Conservation (phyloP, 2,113 vertebrate species). For the Polyodon spathula region DNA sequence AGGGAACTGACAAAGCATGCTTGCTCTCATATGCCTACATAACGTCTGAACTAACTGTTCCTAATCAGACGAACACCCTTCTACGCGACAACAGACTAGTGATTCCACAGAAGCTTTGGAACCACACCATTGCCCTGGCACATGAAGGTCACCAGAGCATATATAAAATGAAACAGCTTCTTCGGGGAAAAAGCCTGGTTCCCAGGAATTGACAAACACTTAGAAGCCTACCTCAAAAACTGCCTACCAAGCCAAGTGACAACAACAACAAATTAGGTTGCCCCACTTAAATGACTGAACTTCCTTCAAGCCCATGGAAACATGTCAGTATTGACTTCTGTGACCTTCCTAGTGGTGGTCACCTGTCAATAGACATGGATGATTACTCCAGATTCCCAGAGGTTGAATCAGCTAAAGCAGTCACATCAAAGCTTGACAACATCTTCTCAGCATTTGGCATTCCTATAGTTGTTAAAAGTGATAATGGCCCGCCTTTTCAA, state of each 20-base stretch:
- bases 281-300: background rate
- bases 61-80: background rate
- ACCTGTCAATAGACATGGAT: background rate
- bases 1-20: background rate
- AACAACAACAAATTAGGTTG: background rate
- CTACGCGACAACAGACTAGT: background rate
- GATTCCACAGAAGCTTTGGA: background rate
- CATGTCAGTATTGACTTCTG: background rate
- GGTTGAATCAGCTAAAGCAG: slow-evolving; percentile 1
- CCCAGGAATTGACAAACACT: background rate
- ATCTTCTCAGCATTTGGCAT: background rate
- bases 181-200: background rate
- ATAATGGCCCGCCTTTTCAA: slow-evolving; percentile 24
- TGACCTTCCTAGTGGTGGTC: background rate
- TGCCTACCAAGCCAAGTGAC: background rate
- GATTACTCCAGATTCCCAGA: background rate
- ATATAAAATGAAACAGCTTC: background rate
- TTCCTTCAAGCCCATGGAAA: background rate
- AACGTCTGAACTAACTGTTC: background rate
- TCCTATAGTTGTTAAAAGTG: background rate
- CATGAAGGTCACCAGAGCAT: background rate
- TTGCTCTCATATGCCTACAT: background rate
- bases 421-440: background rate
- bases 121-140: background rate
- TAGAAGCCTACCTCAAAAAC: background rate